Evolutionary conservation across 2,888 invertebrate species (phyloP), one percentile per base, ranked within the genome.

Genomic region (Lissocephala sabroskyi): DNA sequence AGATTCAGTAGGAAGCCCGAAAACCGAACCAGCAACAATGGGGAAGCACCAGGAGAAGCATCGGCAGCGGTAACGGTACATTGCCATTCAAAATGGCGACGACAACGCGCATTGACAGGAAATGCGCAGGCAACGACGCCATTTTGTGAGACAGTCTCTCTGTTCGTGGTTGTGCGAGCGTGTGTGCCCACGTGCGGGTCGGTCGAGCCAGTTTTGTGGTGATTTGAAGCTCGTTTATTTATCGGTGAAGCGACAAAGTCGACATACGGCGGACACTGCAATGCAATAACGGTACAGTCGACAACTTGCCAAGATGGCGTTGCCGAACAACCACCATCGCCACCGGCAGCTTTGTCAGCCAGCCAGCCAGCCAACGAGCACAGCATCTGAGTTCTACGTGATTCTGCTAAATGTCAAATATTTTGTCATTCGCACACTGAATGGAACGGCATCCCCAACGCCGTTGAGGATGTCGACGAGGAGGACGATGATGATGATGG

Each of bases 351-450:
- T 11, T n/a, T 32, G 30, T 13, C 30, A 32, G 13, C 30, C 37
- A 35, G n/a, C n/a, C n/a, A n/a, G n/a, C n/a, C n/a, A n/a, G n/a
- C n/a, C n/a, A n/a, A n/a, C n/a, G n/a, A n/a, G n/a, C n/a, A n/a
- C n/a, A n/a, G n/a, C 44, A 45, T 28, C 18, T 19, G 56, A 52
- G 49, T 45, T 73, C 55, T 68, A 65, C 74, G 68, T 73, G 68
- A 59, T 57, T 62, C 70, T 68, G 61, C 66, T 73, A 73, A 73
- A 73, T 73, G 68, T 73, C 68, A 68, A 68, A 68, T 65, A 68
- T 68, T 68, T 68, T 68, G 74, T 73, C 70, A 67, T 52, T 49
- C 56, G 11, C n/a, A 11, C 10, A 32, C 11, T 13, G 10, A 29
- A 10, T 13, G 30, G 11, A 32, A 13, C 30, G 13, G 11, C 29